Percentiles rank a stretch among this genome's conserved stretches.
These are phyloP conservation scores for Sebastes goodei DNA, from an alignment of 2,797 vertebrate genomes.

Conservation along the genomic window DNA sequence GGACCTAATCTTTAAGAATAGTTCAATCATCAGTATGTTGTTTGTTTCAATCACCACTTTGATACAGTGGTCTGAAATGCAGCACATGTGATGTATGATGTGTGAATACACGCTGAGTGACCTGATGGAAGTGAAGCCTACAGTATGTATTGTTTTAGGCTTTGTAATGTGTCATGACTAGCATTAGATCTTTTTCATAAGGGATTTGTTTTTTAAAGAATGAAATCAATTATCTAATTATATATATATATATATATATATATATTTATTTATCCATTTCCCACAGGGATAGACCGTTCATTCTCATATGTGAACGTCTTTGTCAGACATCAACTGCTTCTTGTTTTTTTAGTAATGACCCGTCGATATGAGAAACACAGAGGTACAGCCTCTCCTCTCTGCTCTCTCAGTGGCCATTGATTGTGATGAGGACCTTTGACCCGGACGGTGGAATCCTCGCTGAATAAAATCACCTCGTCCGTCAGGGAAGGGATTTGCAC, in stretches of 20 bases:
- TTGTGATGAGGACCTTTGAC: slow-evolving; percentile 62
- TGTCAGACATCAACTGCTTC: not conserved
- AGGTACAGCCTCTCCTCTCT: slow-evolving; percentile 3
- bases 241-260: not conserved
- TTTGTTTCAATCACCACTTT: too few relatives aligned
- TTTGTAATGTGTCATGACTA: too few relatives aligned
- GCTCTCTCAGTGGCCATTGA: slow-evolving; percentile 56
- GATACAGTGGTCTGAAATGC: too few relatives aligned
- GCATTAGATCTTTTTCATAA: too few relatives aligned
- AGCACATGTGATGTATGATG: too few relatives aligned
- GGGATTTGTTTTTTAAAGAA: too few relatives aligned
- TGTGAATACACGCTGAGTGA: too few relatives aligned
- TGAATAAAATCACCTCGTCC: slow-evolving; percentile 58
- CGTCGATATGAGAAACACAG: slow-evolving; percentile 28
- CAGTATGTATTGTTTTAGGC: too few relatives aligned
- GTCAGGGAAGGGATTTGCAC: slow-evolving; percentile 59
- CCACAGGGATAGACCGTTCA: not conserved
- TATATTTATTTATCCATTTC: not conserved
- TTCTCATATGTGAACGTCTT: not conserved
- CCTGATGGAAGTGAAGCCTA: too few relatives aligned
- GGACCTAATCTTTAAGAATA: too few relatives aligned
- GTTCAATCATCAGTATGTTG: too few relatives aligned
- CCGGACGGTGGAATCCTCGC: slow-evolving; percentile 15
- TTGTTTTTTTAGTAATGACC: slow-evolving; percentile 5
- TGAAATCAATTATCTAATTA: not conserved